These are phyloP conservation scores for Drosophila takahashii DNA, from an alignment of 1,140 invertebrate genomes.

Conservation along the genomic window DNA sequence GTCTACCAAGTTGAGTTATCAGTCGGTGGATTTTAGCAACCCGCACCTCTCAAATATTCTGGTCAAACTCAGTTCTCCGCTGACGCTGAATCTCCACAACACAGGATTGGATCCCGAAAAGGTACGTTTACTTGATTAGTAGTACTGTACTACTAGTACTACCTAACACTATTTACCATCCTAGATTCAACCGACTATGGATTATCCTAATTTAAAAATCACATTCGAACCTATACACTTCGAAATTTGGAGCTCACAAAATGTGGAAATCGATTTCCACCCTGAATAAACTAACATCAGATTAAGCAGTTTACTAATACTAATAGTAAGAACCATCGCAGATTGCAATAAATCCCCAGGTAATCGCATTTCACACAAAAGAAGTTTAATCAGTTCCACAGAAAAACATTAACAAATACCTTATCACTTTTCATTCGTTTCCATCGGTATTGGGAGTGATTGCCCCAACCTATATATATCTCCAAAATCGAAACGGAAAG, in stretches of 20 bases:
- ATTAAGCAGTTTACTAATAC: too few species aligned
- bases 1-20: conserved; percentile 9
- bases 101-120: conserved; percentile 7
- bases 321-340: too few species aligned
- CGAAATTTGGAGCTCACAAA: conserved; percentile 48
- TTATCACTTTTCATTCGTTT: not conserved
- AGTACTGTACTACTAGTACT: too few species aligned
- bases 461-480: not conserved
- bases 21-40: conserved; percentile 5
- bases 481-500: not conserved
- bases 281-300: not conserved
- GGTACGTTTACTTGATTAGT: not conserved
- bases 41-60: conserved; percentile 4
- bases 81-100: conserved; percentile 37
- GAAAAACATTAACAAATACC: not conserved
- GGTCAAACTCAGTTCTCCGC: not conserved
- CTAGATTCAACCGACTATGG: not conserved
- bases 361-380: too few species aligned
- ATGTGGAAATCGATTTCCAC: conserved; percentile 55
- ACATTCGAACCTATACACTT: conserved; percentile 36
- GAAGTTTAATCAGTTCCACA: too few species aligned
- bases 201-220: conserved; percentile 42
- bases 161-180: not conserved
- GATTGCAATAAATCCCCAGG: too few species aligned
- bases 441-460: not conserved